Conservation (phyloP, 92 coral and sea anemone genomes). For the Parazoanthus swiftii region DNA sequence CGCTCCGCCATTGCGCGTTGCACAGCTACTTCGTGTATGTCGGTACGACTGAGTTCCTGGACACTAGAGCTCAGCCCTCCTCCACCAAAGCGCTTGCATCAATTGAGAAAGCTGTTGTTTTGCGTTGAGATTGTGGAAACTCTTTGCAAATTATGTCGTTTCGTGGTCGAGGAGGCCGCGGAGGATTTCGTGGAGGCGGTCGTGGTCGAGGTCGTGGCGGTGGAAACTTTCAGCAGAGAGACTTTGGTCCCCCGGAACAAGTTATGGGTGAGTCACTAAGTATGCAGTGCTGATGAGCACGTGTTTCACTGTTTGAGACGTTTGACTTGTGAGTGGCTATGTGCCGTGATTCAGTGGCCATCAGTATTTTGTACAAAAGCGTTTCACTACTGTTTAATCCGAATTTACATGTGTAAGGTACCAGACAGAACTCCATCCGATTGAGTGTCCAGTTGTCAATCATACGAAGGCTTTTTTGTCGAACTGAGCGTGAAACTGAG, state of each 20-base stretch:
- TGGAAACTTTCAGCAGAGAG: slow-evolving; percentile 63
- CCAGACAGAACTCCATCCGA: no score
- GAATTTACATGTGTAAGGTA: no score
- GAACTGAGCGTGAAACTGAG: no score
- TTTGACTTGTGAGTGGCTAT: no score
- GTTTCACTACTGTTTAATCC: no score
- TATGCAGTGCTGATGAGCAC: no score
- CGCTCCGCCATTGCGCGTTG: background rate
- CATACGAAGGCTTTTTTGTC: no score
- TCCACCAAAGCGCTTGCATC: background rate
- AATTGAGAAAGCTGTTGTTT: background rate
- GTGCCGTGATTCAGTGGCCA: no score
- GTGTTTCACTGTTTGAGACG: no score
- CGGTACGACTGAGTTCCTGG: background rate
- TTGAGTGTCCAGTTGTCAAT: no score
- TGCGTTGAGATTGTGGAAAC: background rate
- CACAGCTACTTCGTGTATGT: background rate
- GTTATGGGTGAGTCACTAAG: slow-evolving; percentile 67
- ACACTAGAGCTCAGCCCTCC: slow-evolving; percentile 9
- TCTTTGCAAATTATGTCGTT: slow-evolving; percentile 16
- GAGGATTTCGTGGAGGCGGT: slow-evolving; percentile 70
- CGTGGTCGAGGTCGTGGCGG: slow-evolving; percentile 64
- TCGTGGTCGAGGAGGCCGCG: slow-evolving; percentile 61
- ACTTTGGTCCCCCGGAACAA: slow-evolving; percentile 86
- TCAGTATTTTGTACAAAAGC: no score